phyloP scores from a whole-genome alignment of 2,888 invertebrate genomes.

The Ditula angustiorana region DNA sequence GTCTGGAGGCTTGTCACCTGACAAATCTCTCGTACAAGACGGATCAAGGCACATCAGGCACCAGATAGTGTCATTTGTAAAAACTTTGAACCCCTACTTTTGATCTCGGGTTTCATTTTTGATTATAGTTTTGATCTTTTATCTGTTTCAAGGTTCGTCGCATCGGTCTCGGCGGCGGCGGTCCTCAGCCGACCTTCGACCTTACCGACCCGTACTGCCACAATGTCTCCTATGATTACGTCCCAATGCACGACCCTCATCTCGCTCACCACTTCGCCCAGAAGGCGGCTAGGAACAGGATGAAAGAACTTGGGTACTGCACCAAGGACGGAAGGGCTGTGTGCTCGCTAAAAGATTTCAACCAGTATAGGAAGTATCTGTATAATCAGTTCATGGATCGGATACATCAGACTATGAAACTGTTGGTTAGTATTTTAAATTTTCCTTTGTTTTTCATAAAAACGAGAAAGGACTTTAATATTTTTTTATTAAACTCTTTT shows the following conservation, averaged over 20 bases:
- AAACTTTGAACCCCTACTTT: too few relatives aligned
- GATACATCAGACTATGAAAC: constrained; percentile 75
- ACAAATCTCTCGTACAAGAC: too few relatives aligned
- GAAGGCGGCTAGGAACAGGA: constrained; percentile 66
- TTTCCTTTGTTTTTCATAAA: too few relatives aligned
- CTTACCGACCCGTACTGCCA: constrained; percentile 78
- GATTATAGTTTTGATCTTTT: background rate
- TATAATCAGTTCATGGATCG: constrained; percentile 84
- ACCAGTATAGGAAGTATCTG: constrained; percentile 86
- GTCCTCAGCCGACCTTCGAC: constrained; percentile 70
- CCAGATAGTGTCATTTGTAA: too few relatives aligned
- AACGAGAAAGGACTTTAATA: too few relatives aligned
- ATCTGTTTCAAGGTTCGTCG: constrained; percentile 66
- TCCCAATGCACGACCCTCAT: constrained; percentile 86
- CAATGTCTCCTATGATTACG: constrained; percentile 82
- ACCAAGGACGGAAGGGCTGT: constrained; percentile 86
- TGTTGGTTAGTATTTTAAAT: constrained; percentile 66
- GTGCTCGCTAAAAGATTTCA: constrained; percentile 87
- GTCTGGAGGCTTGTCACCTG: too few relatives aligned
- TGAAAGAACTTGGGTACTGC: constrained; percentile 83
- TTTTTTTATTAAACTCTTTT: too few relatives aligned
- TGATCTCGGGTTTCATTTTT: too few relatives aligned
- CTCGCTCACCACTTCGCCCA: constrained; percentile 81
- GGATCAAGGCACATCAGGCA: too few relatives aligned
- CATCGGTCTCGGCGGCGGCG: constrained; percentile 64